Base-by-base conservation (phyloP, 2,113 vertebrate genomes). In the Entomyzon cyanotis region DNA sequence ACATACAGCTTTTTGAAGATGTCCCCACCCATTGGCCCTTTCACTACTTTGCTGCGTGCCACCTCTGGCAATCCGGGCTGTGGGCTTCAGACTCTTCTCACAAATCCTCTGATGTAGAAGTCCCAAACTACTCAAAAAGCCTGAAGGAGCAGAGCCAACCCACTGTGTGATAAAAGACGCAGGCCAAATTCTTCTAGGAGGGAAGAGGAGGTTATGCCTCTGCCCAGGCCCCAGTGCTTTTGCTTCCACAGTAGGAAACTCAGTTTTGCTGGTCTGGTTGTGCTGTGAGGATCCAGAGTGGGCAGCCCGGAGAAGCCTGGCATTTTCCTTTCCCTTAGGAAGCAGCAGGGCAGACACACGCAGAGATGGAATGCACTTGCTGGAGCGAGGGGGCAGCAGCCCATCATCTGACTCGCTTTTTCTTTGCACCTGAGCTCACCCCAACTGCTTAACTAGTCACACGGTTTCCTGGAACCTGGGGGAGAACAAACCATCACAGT, bases 161-260 rank as follows among this genome's bases (percentile, higher is more conserved):
- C 0, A 3, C 21, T 21, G 22, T 33, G 33, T 22, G 20, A 77
- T 68, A 16, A 58, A 33, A 37, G n/a, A 69, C 1, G 1, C n/a
- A 62, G 71, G 21, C 17, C 39, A 39, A 15, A 67, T 78, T 44
- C 19, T 84, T 77, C 69, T 21, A 44, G 25, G 3, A 69, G 8
- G n/a, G 23, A 58, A 77, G 28, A 76, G 31, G 16, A 0, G 1
- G 16, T 47, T 47, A 31, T 1, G 0, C 49, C 65, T 87, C 42
- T 56, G 31, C 30, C 39, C 15, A 5, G 35, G 22, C 12, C 14
- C 18, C 0, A 0, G 7, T 0, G 0, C 23, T 85, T 89, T 41
- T 84, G 20, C 42, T 80, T 49, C 47, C 0, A 1, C 22, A 58
- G 47, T 35, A 49, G 49, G 11, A 84, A 35, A 63, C 20, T 65